Conservation (phyloP, 2,888 invertebrate genomes). For the Drosophila niveifrons region DNA sequence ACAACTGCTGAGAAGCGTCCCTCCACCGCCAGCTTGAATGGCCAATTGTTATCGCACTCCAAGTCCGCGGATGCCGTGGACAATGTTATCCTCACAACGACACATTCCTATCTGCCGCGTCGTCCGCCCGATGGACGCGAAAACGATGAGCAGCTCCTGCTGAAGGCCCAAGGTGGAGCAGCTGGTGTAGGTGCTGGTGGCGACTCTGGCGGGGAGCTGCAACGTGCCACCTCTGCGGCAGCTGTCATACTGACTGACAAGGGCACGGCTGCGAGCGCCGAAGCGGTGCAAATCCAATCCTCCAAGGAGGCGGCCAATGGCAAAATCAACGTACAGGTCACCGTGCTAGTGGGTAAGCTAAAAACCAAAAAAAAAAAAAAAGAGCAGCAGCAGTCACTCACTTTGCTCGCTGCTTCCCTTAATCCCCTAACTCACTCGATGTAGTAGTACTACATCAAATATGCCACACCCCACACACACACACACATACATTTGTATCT, state of each 20-base stretch:
- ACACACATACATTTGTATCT: not conserved
- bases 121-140: constrained; percentile 93
- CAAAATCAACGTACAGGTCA: constrained; percentile 95
- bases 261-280: constrained; percentile 76
- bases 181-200: constrained; percentile 21
- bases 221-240: constrained; percentile 85
- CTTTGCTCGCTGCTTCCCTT: not conserved
- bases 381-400: not conserved
- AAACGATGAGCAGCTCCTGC: constrained; percentile 87
- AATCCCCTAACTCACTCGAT: not conserved
- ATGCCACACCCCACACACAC: constrained; percentile 3
- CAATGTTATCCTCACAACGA: constrained; percentile 65
- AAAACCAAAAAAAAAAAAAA: no score
- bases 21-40: constrained; percentile 74
- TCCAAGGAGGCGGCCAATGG: constrained; percentile 89
- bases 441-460: constrained; percentile 10
- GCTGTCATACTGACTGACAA: constrained; percentile 87
- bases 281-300: constrained; percentile 84
- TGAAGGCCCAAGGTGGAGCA: constrained; percentile 51
- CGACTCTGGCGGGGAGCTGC: constrained; percentile 55
- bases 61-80: constrained; percentile 80
- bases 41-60: constrained; percentile 74
- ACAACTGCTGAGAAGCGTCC: constrained; percentile 67
- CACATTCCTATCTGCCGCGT: constrained; percentile 83
- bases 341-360: constrained; percentile 91